Evolutionary conservation across 2,113 vertebrate genomes (phyloP).

Genomic region (Microcebus ravelobensis): DNA sequence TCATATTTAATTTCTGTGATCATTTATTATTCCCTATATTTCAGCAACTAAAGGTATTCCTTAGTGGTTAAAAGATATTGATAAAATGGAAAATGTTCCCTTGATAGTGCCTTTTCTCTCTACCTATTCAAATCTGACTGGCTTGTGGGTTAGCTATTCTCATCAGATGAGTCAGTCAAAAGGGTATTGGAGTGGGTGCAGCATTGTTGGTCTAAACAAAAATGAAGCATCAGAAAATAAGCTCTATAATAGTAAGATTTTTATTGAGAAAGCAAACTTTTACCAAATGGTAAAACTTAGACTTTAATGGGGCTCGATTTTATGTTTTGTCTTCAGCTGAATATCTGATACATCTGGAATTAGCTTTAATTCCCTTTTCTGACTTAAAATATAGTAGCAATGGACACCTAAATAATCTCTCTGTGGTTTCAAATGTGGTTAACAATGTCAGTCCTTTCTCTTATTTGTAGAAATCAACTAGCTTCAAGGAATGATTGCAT

Average conservation of each 20-base stretch:
- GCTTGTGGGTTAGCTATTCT: background rate
- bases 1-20: background rate
- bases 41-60: background rate
- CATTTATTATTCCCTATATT: background rate
- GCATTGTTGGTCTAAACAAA: background rate
- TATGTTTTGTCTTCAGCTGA: background rate
- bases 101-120: background rate
- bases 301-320: background rate
- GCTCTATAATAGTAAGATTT: background rate
- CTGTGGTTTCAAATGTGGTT: background rate
- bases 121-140: background rate
- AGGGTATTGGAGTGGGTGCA: background rate
- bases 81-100: background rate
- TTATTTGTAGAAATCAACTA: background rate
- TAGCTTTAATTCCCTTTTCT: background rate
- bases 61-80: background rate
- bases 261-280: background rate
- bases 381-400: background rate
- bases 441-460: background rate
- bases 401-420: background rate
- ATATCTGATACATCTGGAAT: background rate
- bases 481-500: background rate
- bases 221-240: background rate
- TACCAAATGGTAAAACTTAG: background rate
- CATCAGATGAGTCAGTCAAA: background rate